Base-by-base conservation (phyloP, 1,140 invertebrate genomes). In the Zaprionus inermis region DNA sequence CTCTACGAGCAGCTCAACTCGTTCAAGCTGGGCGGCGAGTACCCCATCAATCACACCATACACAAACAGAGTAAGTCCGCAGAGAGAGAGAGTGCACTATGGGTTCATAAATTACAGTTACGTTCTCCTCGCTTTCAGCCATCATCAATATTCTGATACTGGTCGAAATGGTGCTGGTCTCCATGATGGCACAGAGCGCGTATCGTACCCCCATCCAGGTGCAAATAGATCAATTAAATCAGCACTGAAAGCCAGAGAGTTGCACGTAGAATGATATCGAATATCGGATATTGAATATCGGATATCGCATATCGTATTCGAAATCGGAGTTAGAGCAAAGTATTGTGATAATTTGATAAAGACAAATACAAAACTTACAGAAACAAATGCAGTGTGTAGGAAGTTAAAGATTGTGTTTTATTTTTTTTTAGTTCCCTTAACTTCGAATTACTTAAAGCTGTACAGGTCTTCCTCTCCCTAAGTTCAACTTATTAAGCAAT, bases 311-410 rank as follows among this genome's bases (percentile, higher is more conserved):
- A 9, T 5, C 10, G 58, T 7, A 66, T 38, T 76, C 28, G 72
- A 32, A 52, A 18, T 12, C 20, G 0, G 28, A 54, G 52, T 65
- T 68, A 55, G 54, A 84, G 58, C 61, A 71, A 89, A 76, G 56
- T 60, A 88, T 84, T 89, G 84, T 89, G 84, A 89, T 89, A 84
- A 84, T 84, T 75, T 72, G 80, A 84, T 89, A 84, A 84, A 88
- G 61, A 56, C 56, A 78, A 66, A 46, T 4, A 72, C 72, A 32
- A 32, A 28, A n/a, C n/a, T n/a, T 41, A 41, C n/a, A 14, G 36
- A 41, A 55, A 10, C 14, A n/a, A 32, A 55, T 55, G 30, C 14
- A 30, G 5, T 55, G n/a, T 34, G 18, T 46, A 46, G 44, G 0
- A 10, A 49, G 18, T 10, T 22, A 49, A 22, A 4, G 6, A 44